Conservation (phyloP, 2,113 vertebrate species). For the Paramisgurnus dabryanus region DNA sequence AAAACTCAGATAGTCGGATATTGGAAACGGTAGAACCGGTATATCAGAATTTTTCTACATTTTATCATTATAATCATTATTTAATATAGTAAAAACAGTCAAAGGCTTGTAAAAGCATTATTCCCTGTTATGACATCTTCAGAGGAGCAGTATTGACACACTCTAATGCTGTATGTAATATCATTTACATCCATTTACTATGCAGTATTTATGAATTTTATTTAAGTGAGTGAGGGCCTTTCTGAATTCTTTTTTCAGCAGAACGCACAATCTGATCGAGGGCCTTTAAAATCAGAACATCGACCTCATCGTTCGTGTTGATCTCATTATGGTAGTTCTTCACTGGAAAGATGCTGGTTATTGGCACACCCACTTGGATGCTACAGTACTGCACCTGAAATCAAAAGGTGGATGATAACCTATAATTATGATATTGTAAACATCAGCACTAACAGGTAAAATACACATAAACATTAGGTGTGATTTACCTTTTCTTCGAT, state of each 20-base stretch:
- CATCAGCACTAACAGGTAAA: not conserved
- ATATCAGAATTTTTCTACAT: too few relatives aligned
- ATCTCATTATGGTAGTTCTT: not conserved
- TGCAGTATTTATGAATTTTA: not conserved
- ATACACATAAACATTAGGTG: too few relatives aligned
- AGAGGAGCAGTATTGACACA: too few relatives aligned
- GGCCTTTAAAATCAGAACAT: conserved; percentile 31
- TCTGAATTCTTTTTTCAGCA: not conserved
- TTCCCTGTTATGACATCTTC: too few relatives aligned
- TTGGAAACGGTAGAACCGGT: too few relatives aligned
- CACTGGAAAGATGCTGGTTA: conserved; percentile 35
- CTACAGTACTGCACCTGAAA: conserved; percentile 27
- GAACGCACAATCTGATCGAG: conserved; percentile 22
- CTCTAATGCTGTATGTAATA: too few relatives aligned
- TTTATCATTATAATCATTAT: too few relatives aligned
- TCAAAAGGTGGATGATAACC: not conserved
- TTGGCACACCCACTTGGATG: not conserved
- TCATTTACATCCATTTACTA: not conserved
- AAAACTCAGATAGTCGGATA: too few relatives aligned
- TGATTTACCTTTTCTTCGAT: not conserved
- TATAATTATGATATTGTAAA: not conserved
- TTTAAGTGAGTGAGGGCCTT: not conserved
- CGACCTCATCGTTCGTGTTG: not conserved
- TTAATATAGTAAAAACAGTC: too few relatives aligned
- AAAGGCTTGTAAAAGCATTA: too few relatives aligned